Evolutionary conservation across 2,113 vertebrate species (phyloP).

Genomic region (Chionomys nivalis): DNA sequence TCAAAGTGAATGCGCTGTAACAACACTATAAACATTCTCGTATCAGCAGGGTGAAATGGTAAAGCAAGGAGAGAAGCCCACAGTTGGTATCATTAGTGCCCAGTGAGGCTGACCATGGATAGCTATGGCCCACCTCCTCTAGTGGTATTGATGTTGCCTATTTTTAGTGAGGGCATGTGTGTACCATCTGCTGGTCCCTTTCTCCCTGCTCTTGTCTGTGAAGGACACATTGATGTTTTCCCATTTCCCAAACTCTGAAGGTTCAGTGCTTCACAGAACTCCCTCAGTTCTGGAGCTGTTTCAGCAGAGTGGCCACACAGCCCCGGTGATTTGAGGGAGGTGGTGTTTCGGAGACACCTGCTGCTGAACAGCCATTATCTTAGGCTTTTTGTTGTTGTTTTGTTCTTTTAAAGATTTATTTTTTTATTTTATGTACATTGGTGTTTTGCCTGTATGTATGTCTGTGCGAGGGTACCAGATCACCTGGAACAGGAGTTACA

Average conservation of each 20-base stretch:
- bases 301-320: too few species aligned
- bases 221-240: background rate
- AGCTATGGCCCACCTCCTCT: too few species aligned
- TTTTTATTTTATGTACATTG: background rate
- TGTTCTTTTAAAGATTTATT: background rate
- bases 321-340: accelerated
- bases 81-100: background rate
- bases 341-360: background rate
- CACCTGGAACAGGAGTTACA: background rate
- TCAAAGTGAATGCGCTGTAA: background rate
- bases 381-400: background rate
- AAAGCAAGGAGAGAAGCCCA: background rate
- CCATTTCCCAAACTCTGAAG: background rate
- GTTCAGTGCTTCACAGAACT: background rate
- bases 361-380: accelerated
- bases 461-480: background rate
- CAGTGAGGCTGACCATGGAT: background rate
- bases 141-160: accelerated
- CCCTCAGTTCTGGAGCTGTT: too few species aligned
- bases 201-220: background rate
- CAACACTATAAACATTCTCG: background rate
- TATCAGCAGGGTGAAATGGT: background rate
- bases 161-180: accelerated
- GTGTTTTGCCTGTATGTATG: background rate
- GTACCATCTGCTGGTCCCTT: background rate